Conservation (phyloP, 2,888 invertebrate species). For the Ariolimax columbianus region DNA sequence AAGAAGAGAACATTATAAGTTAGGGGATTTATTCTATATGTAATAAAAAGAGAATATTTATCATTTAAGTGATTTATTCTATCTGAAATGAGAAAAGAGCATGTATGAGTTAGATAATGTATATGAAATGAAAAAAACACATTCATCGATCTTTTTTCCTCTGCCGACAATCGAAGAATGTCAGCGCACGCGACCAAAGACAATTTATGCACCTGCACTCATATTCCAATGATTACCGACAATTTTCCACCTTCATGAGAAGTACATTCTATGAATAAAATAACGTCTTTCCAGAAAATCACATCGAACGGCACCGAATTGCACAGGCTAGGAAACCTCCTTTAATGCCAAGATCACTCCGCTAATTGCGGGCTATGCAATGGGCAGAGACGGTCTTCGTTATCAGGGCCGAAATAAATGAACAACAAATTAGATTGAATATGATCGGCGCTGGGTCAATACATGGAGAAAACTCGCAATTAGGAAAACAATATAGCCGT, state of each 20-base stretch:
- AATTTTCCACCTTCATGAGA: background rate
- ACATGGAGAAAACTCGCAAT: background rate
- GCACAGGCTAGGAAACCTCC: background rate
- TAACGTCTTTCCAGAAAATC: background rate
- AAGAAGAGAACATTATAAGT: no score
- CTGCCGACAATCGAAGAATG: background rate
- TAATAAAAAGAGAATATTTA: no score
- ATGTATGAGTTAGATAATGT: no score
- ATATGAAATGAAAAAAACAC: no score
- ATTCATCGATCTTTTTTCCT: background rate
- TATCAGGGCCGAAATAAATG: constrained; percentile 6
- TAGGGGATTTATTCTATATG: no score
- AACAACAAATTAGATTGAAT: constrained; percentile 28
- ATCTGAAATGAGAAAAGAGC: no score
- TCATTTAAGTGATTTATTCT: no score
- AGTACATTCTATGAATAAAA: constrained; percentile 5
- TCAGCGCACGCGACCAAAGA: constrained; percentile 14
- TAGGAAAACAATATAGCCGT: background rate
- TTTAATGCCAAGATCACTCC: background rate
- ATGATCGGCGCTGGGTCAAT: background rate
- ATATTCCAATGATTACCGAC: background rate
- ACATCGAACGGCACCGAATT: background rate
- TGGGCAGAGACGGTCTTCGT: background rate
- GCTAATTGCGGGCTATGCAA: constrained; percentile 4
- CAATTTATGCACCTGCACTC: constrained; percentile 8